Conservation (phyloP, 2,113 vertebrate genomes). For the Hippocampus comes region DNA sequence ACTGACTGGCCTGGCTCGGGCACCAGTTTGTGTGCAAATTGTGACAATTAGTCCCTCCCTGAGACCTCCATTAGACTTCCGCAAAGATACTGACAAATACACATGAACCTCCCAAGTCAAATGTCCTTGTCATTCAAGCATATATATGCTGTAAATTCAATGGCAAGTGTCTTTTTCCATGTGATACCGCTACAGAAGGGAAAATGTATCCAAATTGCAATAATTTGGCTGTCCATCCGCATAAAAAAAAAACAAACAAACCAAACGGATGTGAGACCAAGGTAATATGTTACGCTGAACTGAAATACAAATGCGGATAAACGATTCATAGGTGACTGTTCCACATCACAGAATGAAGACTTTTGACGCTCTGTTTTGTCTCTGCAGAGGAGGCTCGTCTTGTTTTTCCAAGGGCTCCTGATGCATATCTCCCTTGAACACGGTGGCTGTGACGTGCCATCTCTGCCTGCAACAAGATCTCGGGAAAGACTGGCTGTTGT, state of each 20-base stretch:
- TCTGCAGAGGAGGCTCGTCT: conserved; percentile 34
- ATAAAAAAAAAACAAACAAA: conserved; percentile 53
- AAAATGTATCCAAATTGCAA: too few species aligned
- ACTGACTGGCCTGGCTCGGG: conserved; percentile 65
- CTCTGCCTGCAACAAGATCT: conserved; percentile 23
- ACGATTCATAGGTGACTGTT: conserved; percentile 52
- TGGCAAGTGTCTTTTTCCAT: too few species aligned
- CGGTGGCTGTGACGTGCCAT: conserved; percentile 31
- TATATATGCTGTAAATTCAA: too few species aligned
- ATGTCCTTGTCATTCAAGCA: neutral
- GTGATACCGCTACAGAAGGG: too few species aligned
- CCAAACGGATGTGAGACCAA: conserved; percentile 40
- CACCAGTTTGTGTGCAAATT: conserved; percentile 57
- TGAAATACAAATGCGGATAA: conserved; percentile 59
- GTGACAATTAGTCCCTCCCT: conserved; percentile 66
- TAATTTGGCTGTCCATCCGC: conserved; percentile 33
- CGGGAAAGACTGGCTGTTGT: neutral
- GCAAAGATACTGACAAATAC: conserved; percentile 67
- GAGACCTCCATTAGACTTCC: conserved; percentile 66
- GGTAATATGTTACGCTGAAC: conserved; percentile 48
- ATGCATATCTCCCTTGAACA: conserved; percentile 9
- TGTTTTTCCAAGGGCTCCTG: conserved; percentile 33
- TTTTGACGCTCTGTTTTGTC: conserved; percentile 28
- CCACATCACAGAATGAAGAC: conserved; percentile 16
- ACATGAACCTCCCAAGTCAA: neutral